These are phyloP conservation scores for Tursiops truncatus DNA, from an alignment of 2,113 vertebrate genomes.

Conservation along the genomic window DNA sequence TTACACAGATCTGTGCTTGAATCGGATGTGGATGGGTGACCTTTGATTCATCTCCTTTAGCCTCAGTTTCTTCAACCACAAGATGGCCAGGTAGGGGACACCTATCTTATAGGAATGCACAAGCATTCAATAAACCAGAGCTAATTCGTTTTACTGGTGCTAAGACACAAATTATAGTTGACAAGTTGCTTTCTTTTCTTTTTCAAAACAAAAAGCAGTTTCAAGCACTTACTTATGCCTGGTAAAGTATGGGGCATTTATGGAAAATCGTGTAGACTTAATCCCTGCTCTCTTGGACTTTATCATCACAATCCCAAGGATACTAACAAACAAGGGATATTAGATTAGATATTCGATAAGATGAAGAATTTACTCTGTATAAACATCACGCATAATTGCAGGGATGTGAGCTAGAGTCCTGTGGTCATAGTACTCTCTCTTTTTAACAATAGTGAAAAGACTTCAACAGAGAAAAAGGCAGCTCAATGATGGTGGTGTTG, in stretches of 20 bases:
- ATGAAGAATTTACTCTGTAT: background rate
- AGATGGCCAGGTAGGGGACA: background rate
- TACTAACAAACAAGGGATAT: background rate
- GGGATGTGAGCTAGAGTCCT: background rate
- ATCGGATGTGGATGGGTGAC: background rate
- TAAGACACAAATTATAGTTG: background rate
- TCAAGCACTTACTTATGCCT: background rate
- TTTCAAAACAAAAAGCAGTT: background rate
- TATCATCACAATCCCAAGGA: background rate
- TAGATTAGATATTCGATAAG: background rate
- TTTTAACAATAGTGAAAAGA: background rate
- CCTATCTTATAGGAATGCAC: background rate
- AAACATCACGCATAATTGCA: background rate
- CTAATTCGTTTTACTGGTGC: background rate
- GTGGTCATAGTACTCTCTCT: background rate
- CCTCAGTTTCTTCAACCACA: background rate
- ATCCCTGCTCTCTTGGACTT: background rate
- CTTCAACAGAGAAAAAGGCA: background rate
- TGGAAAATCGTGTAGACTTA: background rate
- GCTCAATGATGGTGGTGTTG: accelerated
- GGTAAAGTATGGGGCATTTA: background rate
- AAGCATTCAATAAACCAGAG: background rate
- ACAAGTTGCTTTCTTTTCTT: background rate
- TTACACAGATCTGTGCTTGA: background rate
- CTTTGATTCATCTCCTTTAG: background rate